A percentile compares a stretch with the other conserved stretches of the same genome.
phyloP scores from a whole-genome alignment of 2,888 invertebrate species.

The Petrolisthes manimaculis region DNA sequence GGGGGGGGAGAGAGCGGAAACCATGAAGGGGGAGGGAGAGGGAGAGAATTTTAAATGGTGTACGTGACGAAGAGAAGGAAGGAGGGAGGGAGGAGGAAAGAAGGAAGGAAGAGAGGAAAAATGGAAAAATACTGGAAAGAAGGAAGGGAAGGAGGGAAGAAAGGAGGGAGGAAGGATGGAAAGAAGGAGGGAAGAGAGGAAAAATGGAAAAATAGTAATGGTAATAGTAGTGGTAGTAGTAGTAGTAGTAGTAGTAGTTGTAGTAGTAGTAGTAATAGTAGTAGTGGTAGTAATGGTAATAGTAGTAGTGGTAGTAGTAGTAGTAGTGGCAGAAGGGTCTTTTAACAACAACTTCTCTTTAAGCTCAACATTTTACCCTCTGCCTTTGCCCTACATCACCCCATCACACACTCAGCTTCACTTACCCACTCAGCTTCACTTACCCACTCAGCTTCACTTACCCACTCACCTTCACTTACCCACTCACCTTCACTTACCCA shows the following conservation, averaged over 20 bases:
- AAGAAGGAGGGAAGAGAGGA: background rate
- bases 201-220: background rate
- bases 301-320: background rate
- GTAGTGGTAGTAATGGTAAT: background rate
- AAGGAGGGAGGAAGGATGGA: too few relatives aligned
- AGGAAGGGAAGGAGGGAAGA: background rate
- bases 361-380: too few relatives aligned
- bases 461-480: too few relatives aligned
- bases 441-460: too few relatives aligned
- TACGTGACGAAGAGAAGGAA: background rate
- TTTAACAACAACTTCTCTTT: too few relatives aligned
- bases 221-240: background rate
- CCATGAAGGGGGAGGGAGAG: constrained; percentile 7
- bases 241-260: background rate
- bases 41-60: background rate
- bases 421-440: too few relatives aligned
- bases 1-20: background rate
- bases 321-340: background rate
- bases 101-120: background rate
- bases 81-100: background rate
- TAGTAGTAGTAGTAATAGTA: background rate
- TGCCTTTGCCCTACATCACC: too few relatives aligned
- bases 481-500: too few relatives aligned
- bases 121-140: background rate
- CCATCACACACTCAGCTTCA: too few relatives aligned